Evolutionary conservation across 2,888 invertebrate genomes (phyloP).

Genomic region (Pyrocoelia pectoralis): DNA sequence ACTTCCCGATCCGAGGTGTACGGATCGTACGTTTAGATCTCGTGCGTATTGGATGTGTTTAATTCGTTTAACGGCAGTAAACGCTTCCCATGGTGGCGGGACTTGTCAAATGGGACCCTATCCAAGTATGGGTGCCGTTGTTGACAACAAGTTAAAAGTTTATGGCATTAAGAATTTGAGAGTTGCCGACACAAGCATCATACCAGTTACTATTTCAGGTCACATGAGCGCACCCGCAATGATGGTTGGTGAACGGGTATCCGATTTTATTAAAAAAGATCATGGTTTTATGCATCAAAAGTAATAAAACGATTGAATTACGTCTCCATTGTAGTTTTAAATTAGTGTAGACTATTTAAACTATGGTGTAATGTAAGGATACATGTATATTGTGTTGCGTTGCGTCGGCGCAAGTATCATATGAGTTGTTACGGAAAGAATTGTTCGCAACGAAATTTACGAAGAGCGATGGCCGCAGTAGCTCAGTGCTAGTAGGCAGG

Average conservation of each 20-base stretch:
- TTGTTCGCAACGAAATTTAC: too few relatives aligned
- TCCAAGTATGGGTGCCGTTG: slow-evolving; percentile 67
- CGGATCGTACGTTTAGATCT: slow-evolving; percentile 59
- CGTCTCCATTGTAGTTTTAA: too few relatives aligned
- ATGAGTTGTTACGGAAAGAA: too few relatives aligned
- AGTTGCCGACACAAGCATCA: slow-evolving; percentile 72
- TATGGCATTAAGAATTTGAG: slow-evolving; percentile 66
- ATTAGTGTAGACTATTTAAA: too few relatives aligned
- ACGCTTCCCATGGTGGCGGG: slow-evolving; percentile 71
- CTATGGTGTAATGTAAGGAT: too few relatives aligned
- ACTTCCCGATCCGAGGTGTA: slow-evolving; percentile 61
- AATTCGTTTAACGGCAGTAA: slow-evolving; percentile 62
- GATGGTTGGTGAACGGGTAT: slow-evolving; percentile 74
- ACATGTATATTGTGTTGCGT: too few relatives aligned
- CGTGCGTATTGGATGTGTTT: slow-evolving; percentile 77
- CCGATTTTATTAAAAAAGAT: slow-evolving; percentile 57
- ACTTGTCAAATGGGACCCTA: slow-evolving; percentile 75
- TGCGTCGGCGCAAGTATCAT: too few relatives aligned
- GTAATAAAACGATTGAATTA: too few relatives aligned
- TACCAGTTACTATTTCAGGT: slow-evolving; percentile 68
- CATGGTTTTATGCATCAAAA: too few relatives aligned
- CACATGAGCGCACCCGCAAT: slow-evolving; percentile 73
- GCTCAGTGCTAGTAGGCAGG: too few relatives aligned
- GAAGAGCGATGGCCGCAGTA: too few relatives aligned
- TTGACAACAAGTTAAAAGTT: slow-evolving; percentile 68